Evolutionary conservation across 2,113 vertebrate species (phyloP), one percentile per base, ranked within the genome.

Genomic region (Athene noctua): DNA sequence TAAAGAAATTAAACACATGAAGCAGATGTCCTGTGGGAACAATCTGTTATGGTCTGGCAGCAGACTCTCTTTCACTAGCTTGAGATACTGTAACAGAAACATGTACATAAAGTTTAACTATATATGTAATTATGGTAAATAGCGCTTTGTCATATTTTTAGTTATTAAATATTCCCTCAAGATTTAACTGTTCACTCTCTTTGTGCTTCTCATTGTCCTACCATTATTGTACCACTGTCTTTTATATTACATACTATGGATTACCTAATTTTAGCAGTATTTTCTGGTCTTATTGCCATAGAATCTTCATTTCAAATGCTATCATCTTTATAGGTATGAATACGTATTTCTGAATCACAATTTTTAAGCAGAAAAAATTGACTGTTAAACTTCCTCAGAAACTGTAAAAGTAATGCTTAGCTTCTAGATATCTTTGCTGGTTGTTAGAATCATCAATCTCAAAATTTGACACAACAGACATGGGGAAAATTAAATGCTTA

Each of bases 51-150:
- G 92, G 72, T 95, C 95, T 97, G 81, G 82, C 88, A 98, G 88
- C 42, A 94, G 93, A 96, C 90, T 97, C 84, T 54, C 32, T 91
- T 96, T 97, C 81, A 90, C 71, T 95, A 79, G 91, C 95, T 95
- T 91, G 72, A 96, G 81, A 96, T 97, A 84, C 40, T 96, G 63
- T 93, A 96, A 91, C 79, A 86, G 83, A 96, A 90, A 96, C 44
- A 47, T 70, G 51, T 94, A 91, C 75, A 95, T 97, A 96, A 97
- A 97, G 92, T 94, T 97, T 97, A 97, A 95, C 80, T 87, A 21
- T 86, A 96, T 93, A 92, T 91, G 44, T 97, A 97, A 97, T 97
- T 97, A 97, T 77, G 83, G 73, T 95, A 98, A 98, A 97, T 95
- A 97, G 92, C 91, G 57, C 77, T 97, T 98, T 97, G 96, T 97